Conservation (phyloP, 2,888 invertebrate genomes). For the Chymomyza procnemis region DNA sequence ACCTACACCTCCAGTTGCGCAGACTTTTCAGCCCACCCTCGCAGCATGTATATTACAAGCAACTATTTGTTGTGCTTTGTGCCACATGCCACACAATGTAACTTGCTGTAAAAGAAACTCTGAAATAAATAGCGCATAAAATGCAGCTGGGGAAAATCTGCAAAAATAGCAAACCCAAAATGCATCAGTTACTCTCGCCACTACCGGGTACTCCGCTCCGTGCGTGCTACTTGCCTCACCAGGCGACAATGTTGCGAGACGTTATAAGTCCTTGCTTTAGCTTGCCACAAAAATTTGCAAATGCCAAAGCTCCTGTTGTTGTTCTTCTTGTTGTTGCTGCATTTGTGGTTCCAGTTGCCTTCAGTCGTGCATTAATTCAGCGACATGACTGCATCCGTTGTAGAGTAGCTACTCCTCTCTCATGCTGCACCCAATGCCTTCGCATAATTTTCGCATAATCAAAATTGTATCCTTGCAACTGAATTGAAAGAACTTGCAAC, state of each 20-base stretch:
- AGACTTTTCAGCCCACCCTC: too few species aligned
- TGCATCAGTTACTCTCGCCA: background rate
- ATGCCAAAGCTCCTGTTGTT: constrained; percentile 33
- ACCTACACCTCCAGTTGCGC: too few species aligned
- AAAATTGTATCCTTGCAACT: constrained; percentile 9
- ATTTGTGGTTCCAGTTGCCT: background rate
- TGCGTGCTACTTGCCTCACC: background rate
- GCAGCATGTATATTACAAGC: constrained; percentile 24
- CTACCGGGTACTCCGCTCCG: background rate
- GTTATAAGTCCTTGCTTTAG: constrained; percentile 18
- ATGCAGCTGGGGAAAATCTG: constrained; percentile 40
- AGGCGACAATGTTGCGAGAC: constrained; percentile 7
- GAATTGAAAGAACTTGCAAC: background rate
- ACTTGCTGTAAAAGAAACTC: constrained; percentile 23
- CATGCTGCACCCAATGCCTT: constrained; percentile 8
- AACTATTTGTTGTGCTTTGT: constrained; percentile 32
- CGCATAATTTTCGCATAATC: constrained; percentile 42
- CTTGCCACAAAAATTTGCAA: constrained; percentile 45
- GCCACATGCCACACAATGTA: constrained; percentile 49
- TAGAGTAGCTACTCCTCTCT: background rate
- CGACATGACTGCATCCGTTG: background rate
- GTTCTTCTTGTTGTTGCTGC: constrained; percentile 6
- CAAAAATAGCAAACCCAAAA: constrained; percentile 29
- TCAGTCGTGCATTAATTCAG: constrained; percentile 42
- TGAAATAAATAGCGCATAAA: constrained; percentile 56